A percentile compares a stretch with the other conserved stretches of the same genome.
Conservation (phyloP, 2,797 vertebrate species). For the Typhlichthys subterraneus region DNA sequence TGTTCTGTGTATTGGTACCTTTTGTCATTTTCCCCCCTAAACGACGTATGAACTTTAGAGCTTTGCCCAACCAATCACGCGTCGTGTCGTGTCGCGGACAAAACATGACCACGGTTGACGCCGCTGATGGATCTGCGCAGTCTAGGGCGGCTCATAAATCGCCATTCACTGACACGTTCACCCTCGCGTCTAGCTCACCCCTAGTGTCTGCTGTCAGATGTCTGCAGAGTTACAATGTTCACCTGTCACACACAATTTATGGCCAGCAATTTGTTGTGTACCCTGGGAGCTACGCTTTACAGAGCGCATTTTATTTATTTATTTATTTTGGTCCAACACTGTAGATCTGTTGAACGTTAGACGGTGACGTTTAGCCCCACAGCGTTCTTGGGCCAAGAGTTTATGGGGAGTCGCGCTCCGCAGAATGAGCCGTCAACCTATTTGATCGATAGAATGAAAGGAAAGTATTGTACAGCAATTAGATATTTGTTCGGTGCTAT, state of each 20-base stretch:
- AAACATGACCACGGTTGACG: conserved; percentile 49
- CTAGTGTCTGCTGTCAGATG: conserved; percentile 71
- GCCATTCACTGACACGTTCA: conserved; percentile 64
- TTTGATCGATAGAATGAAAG: conserved; percentile 63
- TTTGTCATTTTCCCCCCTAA: conserved; percentile 20
- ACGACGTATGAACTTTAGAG: conserved; percentile 11
- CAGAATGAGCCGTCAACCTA: conserved; percentile 52
- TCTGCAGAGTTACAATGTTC: conserved; percentile 70
- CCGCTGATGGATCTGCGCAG: conserved; percentile 61
- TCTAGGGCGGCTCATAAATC: conserved; percentile 66
- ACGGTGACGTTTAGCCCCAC: conserved; percentile 11
- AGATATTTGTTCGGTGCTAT: conserved; percentile 67
- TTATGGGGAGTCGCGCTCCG: conserved; percentile 9
- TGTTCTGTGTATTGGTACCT: conserved; percentile 27
- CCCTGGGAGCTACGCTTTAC: conserved; percentile 59
- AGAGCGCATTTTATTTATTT: conserved; percentile 39
- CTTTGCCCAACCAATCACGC: conserved; percentile 3
- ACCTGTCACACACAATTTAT: conserved; percentile 74
- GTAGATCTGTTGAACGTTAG: conserved; percentile 35
- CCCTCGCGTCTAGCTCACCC: conserved; percentile 70
- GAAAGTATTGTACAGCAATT: conserved; percentile 67
- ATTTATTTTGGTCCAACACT: background rate
- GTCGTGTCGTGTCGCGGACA: background rate
- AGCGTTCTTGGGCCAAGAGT: conserved; percentile 14
- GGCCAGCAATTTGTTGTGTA: conserved; percentile 65